These are phyloP conservation scores for Anarrhichthys ocellatus DNA, from an alignment of 2,113 vertebrate species.

Conservation along the genomic window DNA sequence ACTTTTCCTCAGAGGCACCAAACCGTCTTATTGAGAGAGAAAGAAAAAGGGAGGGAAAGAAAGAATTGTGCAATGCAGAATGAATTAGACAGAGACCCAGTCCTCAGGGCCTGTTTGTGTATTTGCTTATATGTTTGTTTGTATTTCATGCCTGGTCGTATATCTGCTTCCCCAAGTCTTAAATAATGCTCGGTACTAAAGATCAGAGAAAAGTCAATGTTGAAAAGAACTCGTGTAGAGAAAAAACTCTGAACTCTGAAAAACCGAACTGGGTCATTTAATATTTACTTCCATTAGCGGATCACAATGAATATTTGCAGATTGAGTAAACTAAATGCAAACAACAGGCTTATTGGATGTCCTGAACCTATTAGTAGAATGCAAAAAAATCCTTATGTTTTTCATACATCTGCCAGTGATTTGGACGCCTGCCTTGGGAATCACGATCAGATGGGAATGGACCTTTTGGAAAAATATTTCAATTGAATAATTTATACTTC, in stretches of 20 bases:
- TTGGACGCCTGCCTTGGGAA: conserved; percentile 48
- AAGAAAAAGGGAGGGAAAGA: conserved; percentile 71
- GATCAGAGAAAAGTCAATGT: conserved; percentile 44
- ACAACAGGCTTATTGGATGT: conserved; percentile 20
- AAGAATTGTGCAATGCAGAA: conserved; percentile 64
- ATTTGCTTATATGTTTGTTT: conserved; percentile 66
- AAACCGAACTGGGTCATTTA: conserved; percentile 42
- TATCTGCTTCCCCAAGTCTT: conserved; percentile 51
- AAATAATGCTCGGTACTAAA: conserved; percentile 45
- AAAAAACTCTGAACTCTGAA: conserved; percentile 4
- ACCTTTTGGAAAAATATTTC: conserved; percentile 79
- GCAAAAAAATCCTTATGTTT: conserved; percentile 25
- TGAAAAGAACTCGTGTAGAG: conserved; percentile 34
- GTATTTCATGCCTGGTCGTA: conserved; percentile 50
- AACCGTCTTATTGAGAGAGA: conserved; percentile 73
- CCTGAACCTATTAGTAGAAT: conserved; percentile 50
- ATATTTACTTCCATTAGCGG: conserved; percentile 45
- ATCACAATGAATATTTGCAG: conserved; percentile 28
- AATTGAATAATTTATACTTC: conserved; percentile 80
- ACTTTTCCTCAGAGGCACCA: conserved; percentile 79
- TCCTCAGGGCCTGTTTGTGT: conserved; percentile 62
- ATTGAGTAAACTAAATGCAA: conserved; percentile 33
- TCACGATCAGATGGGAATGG: conserved; percentile 69
- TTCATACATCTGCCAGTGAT: conserved; percentile 41
- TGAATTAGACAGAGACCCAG: conserved; percentile 59